Percentiles rank a stretch among this genome's conserved stretches.
Evolutionary conservation across 2,797 vertebrate species (phyloP).

Genomic region (Echiichthys vipera): DNA sequence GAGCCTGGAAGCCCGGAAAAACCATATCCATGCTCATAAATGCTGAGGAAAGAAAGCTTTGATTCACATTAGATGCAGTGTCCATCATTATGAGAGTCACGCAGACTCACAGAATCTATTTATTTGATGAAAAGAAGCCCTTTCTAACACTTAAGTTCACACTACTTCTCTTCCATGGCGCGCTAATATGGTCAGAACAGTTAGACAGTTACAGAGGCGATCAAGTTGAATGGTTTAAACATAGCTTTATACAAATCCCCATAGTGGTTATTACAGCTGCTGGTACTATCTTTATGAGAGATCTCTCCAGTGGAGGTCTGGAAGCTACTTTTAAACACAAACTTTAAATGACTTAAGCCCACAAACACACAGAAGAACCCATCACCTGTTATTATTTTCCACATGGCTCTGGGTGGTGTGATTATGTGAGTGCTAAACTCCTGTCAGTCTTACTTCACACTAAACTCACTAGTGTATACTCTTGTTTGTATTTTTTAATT

Average conservation of each 20-base stretch:
- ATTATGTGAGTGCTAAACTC: constrained; percentile 47
- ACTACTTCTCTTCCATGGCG: constrained; percentile 18
- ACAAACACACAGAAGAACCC: background rate
- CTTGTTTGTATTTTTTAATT: constrained; percentile 69
- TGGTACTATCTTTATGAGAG: background rate
- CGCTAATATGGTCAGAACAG: constrained; percentile 21
- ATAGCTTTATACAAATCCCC: constrained; percentile 2
- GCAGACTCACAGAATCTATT: constrained; percentile 40
- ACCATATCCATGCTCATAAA: constrained; percentile 44
- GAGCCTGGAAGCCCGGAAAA: constrained; percentile 30
- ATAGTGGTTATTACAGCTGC: background rate
- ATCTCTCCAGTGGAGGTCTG: background rate
- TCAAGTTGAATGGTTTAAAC: constrained; percentile 14
- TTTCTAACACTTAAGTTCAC: constrained; percentile 23
- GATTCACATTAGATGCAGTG: constrained; percentile 39
- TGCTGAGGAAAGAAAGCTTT: constrained; percentile 50
- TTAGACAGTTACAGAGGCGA: constrained; percentile 3
- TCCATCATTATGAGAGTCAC: constrained; percentile 30
- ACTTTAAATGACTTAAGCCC: constrained; percentile 6
- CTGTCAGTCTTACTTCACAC: constrained; percentile 61
- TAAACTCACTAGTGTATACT: constrained; percentile 52
- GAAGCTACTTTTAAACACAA: constrained; percentile 5
- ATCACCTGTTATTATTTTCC: constrained; percentile 11
- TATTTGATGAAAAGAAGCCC: constrained; percentile 33
- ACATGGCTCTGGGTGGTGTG: constrained; percentile 7